A percentile compares a stretch with the other conserved stretches of the same genome.
Evolutionary conservation across 2,113 vertebrate genomes (phyloP).

Genomic region (Clarias macrocephalus): DNA sequence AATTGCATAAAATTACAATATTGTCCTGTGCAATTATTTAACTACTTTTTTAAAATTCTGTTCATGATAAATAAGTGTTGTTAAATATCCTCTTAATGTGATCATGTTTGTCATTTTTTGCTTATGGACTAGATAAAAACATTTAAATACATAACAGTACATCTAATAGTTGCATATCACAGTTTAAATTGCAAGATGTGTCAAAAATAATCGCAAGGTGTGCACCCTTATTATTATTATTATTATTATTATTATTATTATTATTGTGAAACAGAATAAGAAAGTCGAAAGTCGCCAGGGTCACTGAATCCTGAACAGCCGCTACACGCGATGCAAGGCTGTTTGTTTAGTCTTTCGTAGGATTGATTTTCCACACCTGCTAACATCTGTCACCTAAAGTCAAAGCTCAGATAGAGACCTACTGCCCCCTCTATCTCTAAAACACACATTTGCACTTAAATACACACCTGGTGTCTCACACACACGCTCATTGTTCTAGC

Average conservation of each 20-base stretch:
- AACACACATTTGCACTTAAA: slow-evolving; percentile 40
- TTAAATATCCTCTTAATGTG: no score
- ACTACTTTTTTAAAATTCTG: no score
- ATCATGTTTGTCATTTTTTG: no score
- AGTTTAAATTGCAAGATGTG: no score
- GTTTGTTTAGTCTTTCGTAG: slow-evolving; percentile 10
- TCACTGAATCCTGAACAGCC: background rate
- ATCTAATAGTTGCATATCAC: no score
- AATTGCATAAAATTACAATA: no score
- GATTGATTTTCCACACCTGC: slow-evolving; percentile 46
- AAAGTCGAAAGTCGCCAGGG: background rate
- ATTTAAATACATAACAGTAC: no score
- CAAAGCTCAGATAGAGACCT: slow-evolving; percentile 17
- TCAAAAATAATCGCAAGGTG: no score
- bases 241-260: background rate
- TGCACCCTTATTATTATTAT: no score
- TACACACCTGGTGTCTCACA: slow-evolving; percentile 37
- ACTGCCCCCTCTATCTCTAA: slow-evolving; percentile 53
- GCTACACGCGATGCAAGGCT: background rate
- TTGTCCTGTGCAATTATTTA: no score
- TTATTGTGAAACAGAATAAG: background rate
- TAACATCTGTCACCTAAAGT: slow-evolving; percentile 42
- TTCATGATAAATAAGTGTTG: no score
- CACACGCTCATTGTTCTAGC: background rate
- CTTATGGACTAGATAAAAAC: no score